Evolutionary conservation across 2,113 vertebrate genomes (phyloP), one percentile per base, ranked within the genome.

Genomic region (Ranitomeya variabilis): DNA sequence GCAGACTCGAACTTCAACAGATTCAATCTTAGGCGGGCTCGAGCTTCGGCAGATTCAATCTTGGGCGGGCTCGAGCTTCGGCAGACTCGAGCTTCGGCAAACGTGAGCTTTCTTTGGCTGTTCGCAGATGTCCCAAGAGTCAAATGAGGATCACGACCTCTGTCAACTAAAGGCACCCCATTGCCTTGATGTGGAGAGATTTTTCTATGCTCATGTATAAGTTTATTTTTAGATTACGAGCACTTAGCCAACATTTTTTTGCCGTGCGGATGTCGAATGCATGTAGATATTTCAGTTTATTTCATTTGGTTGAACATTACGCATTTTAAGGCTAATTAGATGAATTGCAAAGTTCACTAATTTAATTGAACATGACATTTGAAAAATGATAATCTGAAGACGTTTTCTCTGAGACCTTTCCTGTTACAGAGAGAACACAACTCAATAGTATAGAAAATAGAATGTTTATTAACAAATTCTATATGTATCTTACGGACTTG

Each of bases 321-420:
- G 37, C 52, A 84, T 69, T 84, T 69, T 51, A 19, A 51, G 64
- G 14, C n/a, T 84, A 84, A 84, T 71, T 84, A 55, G 66, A 84
- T 55, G n/a, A 54, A 69, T 55, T 52, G 64, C 51, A 55, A 55
- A 84, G 66, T 71, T 66, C 59, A 14, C 37, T 83, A 13, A 83
- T 83, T 83, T 83, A 67, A 83, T 81, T 81, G 55, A 81, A 81
- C 79, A 19, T 81, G 79, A 81, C 79, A 62, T 59, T 60, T 16
- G 3, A 31, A 26, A 60, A 59, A 80, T 80, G 23, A 19, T 81
- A 18, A 37, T 31, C 6, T 31, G 15, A 60, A 57, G 54, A 59
- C 78, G 13, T 57, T 79, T 57, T 79, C 77, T n/a, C 19, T 6
- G 54, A 80, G 78, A 60, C 26, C 59, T 60, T 59, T 18, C 16